Conservation (phyloP, 2,797 vertebrate genomes). For the Falco rusticolus region DNA sequence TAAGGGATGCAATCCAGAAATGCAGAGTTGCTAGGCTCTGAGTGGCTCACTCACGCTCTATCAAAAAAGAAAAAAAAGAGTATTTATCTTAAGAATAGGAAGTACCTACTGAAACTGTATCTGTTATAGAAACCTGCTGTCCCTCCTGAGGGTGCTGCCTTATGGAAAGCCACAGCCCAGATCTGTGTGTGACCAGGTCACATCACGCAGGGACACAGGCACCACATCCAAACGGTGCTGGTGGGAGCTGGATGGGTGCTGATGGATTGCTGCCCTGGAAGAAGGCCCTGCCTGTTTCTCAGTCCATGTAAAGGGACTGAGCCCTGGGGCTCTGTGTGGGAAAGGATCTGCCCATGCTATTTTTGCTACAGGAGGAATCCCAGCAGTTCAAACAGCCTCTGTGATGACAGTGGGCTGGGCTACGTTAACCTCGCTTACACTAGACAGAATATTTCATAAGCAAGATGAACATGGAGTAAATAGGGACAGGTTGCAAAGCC, state of each 20-base stretch:
- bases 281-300: neutral
- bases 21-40: neutral
- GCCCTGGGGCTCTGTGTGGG: neutral
- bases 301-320: neutral
- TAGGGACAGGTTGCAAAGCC: neutral
- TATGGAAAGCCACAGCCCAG: neutral
- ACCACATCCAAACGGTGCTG: neutral
- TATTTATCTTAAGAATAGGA: neutral
- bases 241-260: neutral
- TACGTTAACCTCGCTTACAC: neutral
- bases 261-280: neutral
- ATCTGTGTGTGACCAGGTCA: neutral
- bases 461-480: neutral
- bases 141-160: neutral
- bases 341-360: neutral
- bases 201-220: neutral
- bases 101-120: neutral
- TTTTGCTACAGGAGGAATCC: neutral
- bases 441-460: neutral
- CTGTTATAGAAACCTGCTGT: neutral
- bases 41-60: neutral
- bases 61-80: neutral
- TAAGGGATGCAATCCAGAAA: neutral
- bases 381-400: neutral
- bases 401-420: neutral